Percentiles rank a stretch among this genome's conserved stretches.
Conservation (phyloP, 1,140 invertebrate species). For the Oreohelix idahoensis region DNA sequence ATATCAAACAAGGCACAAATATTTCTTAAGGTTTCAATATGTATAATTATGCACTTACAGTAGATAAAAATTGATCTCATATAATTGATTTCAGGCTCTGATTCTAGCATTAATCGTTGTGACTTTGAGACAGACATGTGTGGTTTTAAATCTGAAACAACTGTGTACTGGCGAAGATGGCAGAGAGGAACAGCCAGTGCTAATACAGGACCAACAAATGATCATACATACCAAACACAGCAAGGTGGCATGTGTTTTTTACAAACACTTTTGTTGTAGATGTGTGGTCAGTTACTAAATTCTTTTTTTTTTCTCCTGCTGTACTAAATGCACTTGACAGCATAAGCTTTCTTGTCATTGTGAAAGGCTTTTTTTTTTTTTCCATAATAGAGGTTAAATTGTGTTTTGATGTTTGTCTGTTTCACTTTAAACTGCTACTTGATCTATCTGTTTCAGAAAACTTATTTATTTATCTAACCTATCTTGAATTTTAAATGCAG, state of each 20-base stretch:
- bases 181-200: conserved; percentile 12
- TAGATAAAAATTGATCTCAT: too few relatives aligned
- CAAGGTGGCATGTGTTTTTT: conserved; percentile 20
- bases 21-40: too few relatives aligned
- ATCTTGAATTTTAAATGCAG: conserved; percentile 43
- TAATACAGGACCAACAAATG: conserved; percentile 46
- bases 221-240: conserved; percentile 55
- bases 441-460: too few relatives aligned
- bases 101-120: conserved; percentile 41
- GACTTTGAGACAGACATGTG: conserved; percentile 44
- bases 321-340: too few relatives aligned
- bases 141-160: conserved; percentile 29
- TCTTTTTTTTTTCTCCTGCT: too few relatives aligned
- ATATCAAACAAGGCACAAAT: too few relatives aligned
- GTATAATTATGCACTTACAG: too few relatives aligned
- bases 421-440: too few relatives aligned
- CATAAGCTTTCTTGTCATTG: too few relatives aligned
- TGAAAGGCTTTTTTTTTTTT: too few relatives aligned
- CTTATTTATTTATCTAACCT: background rate
- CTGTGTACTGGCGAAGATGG: conserved; percentile 37
- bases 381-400: too few relatives aligned
- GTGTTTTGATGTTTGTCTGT: too few relatives aligned
- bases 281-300: background rate
- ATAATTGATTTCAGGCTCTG: conserved; percentile 41
- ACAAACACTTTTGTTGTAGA: background rate